These are phyloP conservation scores for Capitulum mitella DNA, from an alignment of 2,888 invertebrate genomes.

Conservation along the genomic window DNA sequence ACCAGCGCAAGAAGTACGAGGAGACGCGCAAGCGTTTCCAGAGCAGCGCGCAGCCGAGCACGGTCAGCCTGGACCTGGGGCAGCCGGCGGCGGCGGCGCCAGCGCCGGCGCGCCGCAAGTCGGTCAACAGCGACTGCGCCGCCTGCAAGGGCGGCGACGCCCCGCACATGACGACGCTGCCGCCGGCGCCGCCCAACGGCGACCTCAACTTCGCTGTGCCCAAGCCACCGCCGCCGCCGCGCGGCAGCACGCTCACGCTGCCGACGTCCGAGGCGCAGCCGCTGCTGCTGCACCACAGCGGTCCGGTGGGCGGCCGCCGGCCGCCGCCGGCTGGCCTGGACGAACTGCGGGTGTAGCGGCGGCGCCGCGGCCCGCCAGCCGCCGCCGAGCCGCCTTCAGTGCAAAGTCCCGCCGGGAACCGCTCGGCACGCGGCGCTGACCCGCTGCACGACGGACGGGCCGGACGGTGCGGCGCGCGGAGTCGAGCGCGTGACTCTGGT, in stretches of 20 bases:
- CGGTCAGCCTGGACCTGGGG: slow-evolving; percentile 2
- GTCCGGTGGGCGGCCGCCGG: background rate
- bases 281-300: slow-evolving; percentile 6
- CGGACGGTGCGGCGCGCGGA: too few species aligned
- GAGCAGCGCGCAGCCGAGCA: slow-evolving; percentile 24
- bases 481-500: too few species aligned
- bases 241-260: background rate
- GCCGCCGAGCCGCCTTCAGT: background rate
- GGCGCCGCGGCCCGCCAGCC: background rate
- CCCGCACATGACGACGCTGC: background rate
- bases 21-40: slow-evolving; percentile 38
- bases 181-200: slow-evolving; percentile 4
- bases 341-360: slow-evolving; percentile 5
- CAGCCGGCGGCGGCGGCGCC: background rate
- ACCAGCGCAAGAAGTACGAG: slow-evolving; percentile 51
- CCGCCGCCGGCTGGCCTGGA: background rate
- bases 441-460: too few species aligned
- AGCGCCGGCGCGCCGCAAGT: background rate
- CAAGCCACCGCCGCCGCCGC: slow-evolving; percentile 20
- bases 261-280: background rate
- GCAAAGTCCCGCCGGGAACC: too few species aligned
- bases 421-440: too few species aligned
- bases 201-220: background rate
- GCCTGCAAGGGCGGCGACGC: background rate
- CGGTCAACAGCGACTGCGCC: background rate